phyloP scores from a whole-genome alignment of 1,140 invertebrate genomes.

The Caerostris darwini region DNA sequence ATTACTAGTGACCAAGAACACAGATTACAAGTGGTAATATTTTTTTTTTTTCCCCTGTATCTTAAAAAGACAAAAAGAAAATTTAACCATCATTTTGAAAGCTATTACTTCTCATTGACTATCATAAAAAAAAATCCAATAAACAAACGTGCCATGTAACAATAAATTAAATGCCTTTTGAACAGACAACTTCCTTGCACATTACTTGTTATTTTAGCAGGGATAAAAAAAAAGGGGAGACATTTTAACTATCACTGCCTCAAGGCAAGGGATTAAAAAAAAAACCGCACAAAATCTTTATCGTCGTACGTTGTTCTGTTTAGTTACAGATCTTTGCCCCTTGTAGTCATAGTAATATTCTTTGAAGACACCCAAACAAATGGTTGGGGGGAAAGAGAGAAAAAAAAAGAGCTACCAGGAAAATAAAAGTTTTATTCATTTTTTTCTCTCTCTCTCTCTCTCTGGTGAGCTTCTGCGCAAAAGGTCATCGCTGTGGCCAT shows the following conservation, averaged over 20 bases:
- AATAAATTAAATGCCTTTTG: not conserved
- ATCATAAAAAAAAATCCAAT: not conserved
- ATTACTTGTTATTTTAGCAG: not conserved
- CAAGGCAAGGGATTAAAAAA: not conserved
- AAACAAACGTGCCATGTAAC: not conserved
- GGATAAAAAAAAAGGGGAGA: not conserved
- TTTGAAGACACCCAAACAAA: constrained; percentile 28
- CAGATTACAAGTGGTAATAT: no score
- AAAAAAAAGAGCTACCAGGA: not conserved
- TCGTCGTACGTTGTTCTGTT: constrained; percentile 4
- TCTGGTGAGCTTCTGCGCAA: not conserved
- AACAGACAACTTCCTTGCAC: not conserved
- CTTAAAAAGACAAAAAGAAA: no score
- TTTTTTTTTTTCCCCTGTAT: no score
- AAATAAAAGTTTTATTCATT: not conserved
- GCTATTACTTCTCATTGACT: not conserved
- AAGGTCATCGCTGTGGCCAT: constrained; percentile 41
- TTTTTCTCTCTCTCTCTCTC: not conserved
- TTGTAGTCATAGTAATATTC: constrained; percentile 52
- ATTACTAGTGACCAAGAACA: no score
- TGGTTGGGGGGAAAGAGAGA: not conserved
- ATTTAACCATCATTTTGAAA: not conserved
- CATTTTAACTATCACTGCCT: not conserved
- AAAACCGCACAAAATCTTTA: not conserved
- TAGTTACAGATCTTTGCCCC: constrained; percentile 55